phyloP scores from a whole-genome alignment of 2,113 vertebrate species.

The Mola mola region DNA sequence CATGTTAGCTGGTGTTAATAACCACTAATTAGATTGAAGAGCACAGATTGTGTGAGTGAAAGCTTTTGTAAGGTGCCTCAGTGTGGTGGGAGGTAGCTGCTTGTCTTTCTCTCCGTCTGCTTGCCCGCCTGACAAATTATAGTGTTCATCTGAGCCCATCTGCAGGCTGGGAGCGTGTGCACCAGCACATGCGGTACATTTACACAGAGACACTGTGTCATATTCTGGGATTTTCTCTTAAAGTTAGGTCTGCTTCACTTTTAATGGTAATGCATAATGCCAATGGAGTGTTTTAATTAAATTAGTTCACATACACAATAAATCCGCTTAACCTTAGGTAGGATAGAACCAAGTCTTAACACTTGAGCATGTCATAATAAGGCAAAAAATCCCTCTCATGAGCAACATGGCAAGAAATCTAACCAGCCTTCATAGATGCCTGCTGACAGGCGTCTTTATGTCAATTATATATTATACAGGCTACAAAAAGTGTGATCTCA shows the following conservation, averaged over 20 bases:
- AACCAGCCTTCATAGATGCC: no score
- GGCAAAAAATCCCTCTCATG: no score
- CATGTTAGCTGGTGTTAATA: slow-evolving; percentile 63
- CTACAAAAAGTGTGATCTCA: no score
- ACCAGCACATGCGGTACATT: not conserved
- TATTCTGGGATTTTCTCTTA: not conserved
- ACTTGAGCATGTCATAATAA: no score
- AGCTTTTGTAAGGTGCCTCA: slow-evolving; percentile 47
- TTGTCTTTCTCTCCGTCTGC: slow-evolving; percentile 33
- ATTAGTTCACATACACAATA: slow-evolving; percentile 20
- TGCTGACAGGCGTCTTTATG: no score
- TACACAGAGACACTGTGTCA: not conserved
- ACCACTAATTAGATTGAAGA: slow-evolving; percentile 77
- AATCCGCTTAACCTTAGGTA: slow-evolving; percentile 22
- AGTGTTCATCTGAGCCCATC: slow-evolving; percentile 57
- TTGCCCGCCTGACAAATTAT: slow-evolving; percentile 68
- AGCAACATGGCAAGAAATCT: no score
- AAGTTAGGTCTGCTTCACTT: not conserved
- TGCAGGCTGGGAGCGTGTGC: slow-evolving; percentile 30
- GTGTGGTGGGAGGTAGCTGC: slow-evolving; percentile 34
- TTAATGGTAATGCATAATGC: not conserved
- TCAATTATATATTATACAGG: no score
- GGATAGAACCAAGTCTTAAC: no score
- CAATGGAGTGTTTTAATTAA: slow-evolving; percentile 9
- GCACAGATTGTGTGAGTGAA: slow-evolving; percentile 48